These are phyloP conservation scores for Cybosia mesomella DNA, from an alignment of 2,888 invertebrate genomes.

Conservation along the genomic window DNA sequence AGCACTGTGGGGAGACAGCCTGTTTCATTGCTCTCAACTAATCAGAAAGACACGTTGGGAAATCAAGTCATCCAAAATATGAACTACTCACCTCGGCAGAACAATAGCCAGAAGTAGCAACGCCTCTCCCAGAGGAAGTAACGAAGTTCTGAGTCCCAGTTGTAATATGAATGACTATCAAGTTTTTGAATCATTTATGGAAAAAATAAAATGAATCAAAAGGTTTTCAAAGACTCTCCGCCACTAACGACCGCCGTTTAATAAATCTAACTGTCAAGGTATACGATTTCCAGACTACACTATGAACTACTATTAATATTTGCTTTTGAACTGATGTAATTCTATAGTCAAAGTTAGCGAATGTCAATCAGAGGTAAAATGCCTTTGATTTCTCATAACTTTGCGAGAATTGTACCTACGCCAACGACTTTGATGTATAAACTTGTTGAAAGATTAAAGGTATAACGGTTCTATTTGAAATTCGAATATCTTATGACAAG, in stretches of 20 bases:
- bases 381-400: slow-evolving; percentile 4
- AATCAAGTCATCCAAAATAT: no score
- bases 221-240: background rate
- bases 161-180: no score
- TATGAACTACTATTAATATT: background rate
- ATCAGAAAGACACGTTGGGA: no score
- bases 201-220: background rate
- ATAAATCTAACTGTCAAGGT: background rate
- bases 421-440: slow-evolving; percentile 2
- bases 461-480: slow-evolving; percentile 1
- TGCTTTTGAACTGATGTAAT: slow-evolving; percentile 2
- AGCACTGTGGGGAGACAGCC: no score
- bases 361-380: slow-evolving; percentile 4
- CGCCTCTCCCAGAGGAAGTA: no score
- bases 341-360: background rate
- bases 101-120: no score
- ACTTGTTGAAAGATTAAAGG: slow-evolving; percentile 2
- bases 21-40: no score
- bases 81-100: no score
- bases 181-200: background rate
- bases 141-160: no score
- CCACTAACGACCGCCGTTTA: background rate
- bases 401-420: slow-evolving; percentile 4
- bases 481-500: background rate
- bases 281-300: background rate